Percentiles rank a stretch among this genome's conserved stretches.
These are phyloP conservation scores for Leucoraja erinaceus DNA, from an alignment of 2,113 vertebrate species.

Conservation along the genomic window DNA sequence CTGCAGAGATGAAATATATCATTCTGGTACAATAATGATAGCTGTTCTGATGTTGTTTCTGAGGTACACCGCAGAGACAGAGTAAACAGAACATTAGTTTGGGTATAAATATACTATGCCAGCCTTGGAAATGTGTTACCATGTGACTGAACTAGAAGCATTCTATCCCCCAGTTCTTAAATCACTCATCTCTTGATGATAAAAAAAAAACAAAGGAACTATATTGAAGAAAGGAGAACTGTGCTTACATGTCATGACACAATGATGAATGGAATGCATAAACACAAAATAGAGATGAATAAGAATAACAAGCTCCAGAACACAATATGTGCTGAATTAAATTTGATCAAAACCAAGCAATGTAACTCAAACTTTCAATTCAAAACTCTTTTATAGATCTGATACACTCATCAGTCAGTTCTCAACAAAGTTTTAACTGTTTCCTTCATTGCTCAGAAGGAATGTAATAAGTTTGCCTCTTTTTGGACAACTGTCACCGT, in stretches of 20 bases:
- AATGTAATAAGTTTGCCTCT: background rate
- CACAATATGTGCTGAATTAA: background rate
- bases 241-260: background rate
- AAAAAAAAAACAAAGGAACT: constrained; percentile 13
- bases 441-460: background rate
- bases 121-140: background rate
- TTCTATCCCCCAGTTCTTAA: background rate
- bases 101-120: background rate
- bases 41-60: background rate
- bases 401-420: background rate
- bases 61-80: background rate
- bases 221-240: background rate
- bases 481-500: background rate
- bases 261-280: background rate
- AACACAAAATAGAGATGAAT: background rate
- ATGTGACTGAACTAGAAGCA: background rate
- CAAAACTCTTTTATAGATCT: background rate
- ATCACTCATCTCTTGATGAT: background rate
- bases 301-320: background rate
- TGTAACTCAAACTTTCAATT: background rate
- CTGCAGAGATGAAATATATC: background rate
- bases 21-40: background rate
- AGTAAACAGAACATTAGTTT: constrained; percentile 7
- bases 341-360: background rate
- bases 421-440: background rate